phyloP scores from a whole-genome alignment of 2,113 vertebrate species.

The Ictalurus punctatus region DNA sequence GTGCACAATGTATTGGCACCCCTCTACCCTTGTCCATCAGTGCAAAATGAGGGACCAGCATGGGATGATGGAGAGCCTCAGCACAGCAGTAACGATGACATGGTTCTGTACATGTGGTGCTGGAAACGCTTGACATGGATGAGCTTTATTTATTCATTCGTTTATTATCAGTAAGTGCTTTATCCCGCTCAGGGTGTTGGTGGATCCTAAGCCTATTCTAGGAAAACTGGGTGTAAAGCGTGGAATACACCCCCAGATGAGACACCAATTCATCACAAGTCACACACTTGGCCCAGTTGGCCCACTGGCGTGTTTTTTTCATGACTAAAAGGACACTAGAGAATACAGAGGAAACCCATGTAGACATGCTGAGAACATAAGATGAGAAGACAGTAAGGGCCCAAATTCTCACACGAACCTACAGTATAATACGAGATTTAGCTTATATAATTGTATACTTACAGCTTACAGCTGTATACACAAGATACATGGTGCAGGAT shows the following conservation, averaged over 20 bases:
- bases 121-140: neutral
- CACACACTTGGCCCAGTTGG: neutral
- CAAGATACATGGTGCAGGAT: neutral
- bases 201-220: neutral
- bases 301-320: neutral
- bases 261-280: neutral
- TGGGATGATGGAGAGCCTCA: neutral
- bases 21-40: neutral
- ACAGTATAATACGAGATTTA: neutral
- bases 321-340: neutral
- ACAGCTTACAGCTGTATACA: neutral
- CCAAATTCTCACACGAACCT: neutral
- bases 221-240: neutral
- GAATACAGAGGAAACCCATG: neutral
- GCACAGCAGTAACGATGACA: neutral
- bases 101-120: too few species aligned
- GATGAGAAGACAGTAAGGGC: neutral
- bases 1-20: neutral
- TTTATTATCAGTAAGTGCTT: neutral
- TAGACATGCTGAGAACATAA: neutral
- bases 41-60: neutral
- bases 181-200: neutral
- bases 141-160: neutral
- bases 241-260: neutral
- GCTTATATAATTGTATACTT: neutral